These are phyloP conservation scores for Danaus plexippus DNA, from an alignment of 1,140 invertebrate genomes.

Conservation along the genomic window DNA sequence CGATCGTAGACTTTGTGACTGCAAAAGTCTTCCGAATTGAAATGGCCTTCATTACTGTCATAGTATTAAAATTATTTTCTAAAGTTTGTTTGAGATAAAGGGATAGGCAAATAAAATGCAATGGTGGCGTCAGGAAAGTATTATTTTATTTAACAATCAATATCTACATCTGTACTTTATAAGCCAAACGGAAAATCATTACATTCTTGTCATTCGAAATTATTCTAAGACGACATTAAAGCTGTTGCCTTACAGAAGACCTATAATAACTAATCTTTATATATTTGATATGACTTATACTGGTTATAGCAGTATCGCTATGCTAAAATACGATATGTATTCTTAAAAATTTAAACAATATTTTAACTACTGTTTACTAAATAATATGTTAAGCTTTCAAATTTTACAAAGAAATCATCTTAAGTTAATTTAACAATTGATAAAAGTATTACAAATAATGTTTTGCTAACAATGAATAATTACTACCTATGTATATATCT, in stretches of 20 bases:
- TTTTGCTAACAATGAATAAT: no score
- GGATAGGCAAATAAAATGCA: conserved; percentile 16
- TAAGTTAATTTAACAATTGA: no score
- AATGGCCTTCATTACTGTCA: conserved; percentile 17
- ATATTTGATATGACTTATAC: conserved; percentile 6
- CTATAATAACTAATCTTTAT: conserved; percentile 12
- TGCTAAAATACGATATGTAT: no score
- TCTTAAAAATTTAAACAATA: no score
- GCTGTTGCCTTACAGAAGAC: conserved; percentile 29
- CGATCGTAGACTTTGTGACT: conserved; percentile 34
- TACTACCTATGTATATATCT: no score
- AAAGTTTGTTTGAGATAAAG: conserved; percentile 11
- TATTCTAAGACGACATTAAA: conserved; percentile 33
- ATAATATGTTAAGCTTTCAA: no score
- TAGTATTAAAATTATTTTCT: conserved; percentile 10
- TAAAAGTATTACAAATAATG: no score
- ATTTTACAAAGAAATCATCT: no score
- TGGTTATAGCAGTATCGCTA: no score
- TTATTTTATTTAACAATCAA: conserved; percentile 38
- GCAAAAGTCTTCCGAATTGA: conserved; percentile 22
- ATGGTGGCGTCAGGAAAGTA: conserved; percentile 25
- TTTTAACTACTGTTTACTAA: no score
- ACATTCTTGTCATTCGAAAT: conserved; percentile 18
- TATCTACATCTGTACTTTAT: conserved; percentile 18
- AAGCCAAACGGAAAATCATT: conserved; percentile 21